A percentile compares a stretch with the other conserved stretches of the same genome.
phyloP scores from a whole-genome alignment of 2,888 invertebrate species.

The Perizoma affinitatum region DNA sequence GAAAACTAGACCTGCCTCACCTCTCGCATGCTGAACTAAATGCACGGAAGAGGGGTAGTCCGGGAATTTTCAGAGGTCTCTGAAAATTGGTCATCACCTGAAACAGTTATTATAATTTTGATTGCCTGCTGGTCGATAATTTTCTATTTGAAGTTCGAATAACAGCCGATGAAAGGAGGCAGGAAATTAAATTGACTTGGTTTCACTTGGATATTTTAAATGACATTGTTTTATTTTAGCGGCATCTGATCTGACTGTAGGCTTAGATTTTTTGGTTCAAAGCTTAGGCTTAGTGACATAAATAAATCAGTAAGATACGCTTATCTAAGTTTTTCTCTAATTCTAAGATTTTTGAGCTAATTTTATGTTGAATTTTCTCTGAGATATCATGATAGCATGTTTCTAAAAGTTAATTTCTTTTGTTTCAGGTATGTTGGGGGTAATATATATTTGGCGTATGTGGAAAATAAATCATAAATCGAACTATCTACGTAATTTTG shows the following conservation, averaged over 20 bases:
- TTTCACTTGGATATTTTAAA: conserved; percentile 28
- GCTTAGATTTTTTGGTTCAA: too few species aligned
- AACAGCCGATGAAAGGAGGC: conserved; percentile 39
- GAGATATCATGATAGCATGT: too few species aligned
- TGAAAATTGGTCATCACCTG: conserved; percentile 47
- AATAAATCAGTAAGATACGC: too few species aligned
- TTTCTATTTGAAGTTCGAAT: conserved; percentile 48
- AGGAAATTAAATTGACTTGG: conserved; percentile 69
- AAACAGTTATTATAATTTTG: conserved; percentile 69
- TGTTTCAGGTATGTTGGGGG: conserved; percentile 21
- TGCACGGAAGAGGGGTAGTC: conserved; percentile 7
- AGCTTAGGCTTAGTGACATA: too few species aligned
- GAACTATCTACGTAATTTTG: not conserved
- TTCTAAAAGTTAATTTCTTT: conserved; percentile 3
- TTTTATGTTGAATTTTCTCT: too few species aligned
- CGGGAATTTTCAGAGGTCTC: conserved; percentile 33
- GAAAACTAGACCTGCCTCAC: conserved; percentile 34
- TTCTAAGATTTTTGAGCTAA: too few species aligned
- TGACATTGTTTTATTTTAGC: not conserved
- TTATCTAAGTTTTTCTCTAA: too few species aligned
- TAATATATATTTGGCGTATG: not conserved
- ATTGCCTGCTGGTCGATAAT: conserved; percentile 62
- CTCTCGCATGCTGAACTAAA: not conserved
- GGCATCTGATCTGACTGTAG: too few species aligned
- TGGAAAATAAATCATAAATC: not conserved